Evolutionary conservation across 2,888 invertebrate species (phyloP).

Genomic region (Sinohyriopsis cumingii): DNA sequence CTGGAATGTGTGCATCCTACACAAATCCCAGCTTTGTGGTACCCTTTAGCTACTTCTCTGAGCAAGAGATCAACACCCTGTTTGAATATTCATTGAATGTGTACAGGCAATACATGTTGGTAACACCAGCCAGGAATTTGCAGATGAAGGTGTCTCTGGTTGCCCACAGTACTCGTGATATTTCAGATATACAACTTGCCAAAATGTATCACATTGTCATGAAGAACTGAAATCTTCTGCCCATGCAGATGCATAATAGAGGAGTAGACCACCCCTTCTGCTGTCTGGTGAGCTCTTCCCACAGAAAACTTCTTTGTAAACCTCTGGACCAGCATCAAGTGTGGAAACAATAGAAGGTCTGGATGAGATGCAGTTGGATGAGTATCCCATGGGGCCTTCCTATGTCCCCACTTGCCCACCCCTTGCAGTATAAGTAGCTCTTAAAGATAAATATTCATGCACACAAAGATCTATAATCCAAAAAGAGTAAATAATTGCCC

Average conservation of each 20-base stretch:
- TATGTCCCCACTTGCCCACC: no score
- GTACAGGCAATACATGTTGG: background rate
- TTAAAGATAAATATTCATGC: no score
- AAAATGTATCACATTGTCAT: slow-evolving; percentile 20
- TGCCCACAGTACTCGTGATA: background rate
- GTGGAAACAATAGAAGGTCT: no score
- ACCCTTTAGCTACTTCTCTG: background rate
- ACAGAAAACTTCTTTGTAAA: no score
- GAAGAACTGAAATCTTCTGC: background rate
- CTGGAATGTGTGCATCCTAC: background rate
- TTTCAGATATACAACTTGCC: slow-evolving; percentile 14
- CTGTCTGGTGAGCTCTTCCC: no score
- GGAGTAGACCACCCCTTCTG: no score
- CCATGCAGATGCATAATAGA: background rate
- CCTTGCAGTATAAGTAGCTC: no score
- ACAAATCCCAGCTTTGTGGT: background rate
- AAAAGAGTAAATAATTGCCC: no score
- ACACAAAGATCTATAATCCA: no score
- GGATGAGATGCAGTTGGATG: no score
- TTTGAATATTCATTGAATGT: background rate
- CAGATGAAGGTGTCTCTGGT: background rate
- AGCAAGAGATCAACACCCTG: background rate
- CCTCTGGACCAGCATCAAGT: no score
- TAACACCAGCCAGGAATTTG: background rate
- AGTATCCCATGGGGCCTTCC: no score